Evolutionary conservation across 2,888 invertebrate species (phyloP).

Genomic region (Morpho deidamia): DNA sequence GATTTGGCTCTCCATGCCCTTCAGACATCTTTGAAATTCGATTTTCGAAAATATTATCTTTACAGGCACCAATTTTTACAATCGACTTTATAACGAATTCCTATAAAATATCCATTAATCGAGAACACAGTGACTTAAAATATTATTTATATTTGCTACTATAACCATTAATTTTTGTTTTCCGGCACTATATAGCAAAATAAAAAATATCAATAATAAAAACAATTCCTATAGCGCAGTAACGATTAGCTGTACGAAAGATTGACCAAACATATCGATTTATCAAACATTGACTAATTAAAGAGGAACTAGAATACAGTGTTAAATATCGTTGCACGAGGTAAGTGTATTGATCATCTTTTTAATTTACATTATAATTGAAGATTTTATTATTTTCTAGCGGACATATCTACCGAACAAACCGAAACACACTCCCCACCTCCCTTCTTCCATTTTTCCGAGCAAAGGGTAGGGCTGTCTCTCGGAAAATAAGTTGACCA

Average conservation of each 20-base stretch:
- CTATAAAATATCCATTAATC: conserved; percentile 6
- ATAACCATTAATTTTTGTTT: conserved; percentile 15
- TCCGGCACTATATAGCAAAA: conserved; percentile 18
- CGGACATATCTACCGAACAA: conserved; percentile 35
- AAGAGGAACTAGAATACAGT: conserved; percentile 25
- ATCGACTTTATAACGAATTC: conserved; percentile 5
- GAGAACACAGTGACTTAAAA: conserved; percentile 2
- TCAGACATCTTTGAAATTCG: conserved; percentile 49
- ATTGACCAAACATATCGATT: conserved; percentile 5
- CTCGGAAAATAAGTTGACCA: too few species aligned
- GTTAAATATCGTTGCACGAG: conserved; percentile 35
- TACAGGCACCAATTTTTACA: too few species aligned
- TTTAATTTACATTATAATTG: conserved; percentile 38
- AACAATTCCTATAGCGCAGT: conserved; percentile 46
- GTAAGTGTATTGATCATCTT: conserved; percentile 29
- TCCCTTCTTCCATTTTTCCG: conserved; percentile 40
- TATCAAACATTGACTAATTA: conserved; percentile 11
- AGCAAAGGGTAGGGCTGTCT: too few species aligned
- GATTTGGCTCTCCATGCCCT: conserved; percentile 55
- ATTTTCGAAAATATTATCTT: too few species aligned
- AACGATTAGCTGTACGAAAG: conserved; percentile 22
- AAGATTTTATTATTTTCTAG: conserved; percentile 43
- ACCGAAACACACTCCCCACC: conserved; percentile 32
- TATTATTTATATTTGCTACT: conserved; percentile 2
- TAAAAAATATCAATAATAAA: conserved; percentile 48